Evolutionary conservation across 2,797 vertebrate species (phyloP).

Genomic region (Helostoma temminkii): DNA sequence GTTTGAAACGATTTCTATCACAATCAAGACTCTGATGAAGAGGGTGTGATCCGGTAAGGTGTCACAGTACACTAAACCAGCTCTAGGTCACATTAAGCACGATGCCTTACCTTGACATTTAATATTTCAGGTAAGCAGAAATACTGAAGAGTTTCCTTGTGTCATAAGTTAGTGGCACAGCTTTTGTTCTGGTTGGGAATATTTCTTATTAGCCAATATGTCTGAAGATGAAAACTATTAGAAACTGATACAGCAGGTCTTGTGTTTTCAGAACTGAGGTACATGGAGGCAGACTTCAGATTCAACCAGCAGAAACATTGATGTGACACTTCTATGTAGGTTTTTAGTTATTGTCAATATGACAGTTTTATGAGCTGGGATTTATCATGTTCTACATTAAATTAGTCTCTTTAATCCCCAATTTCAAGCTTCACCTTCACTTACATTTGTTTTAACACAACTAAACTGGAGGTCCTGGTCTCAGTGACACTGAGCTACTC

Average conservation of each 20-base stretch:
- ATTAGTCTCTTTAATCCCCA: background rate
- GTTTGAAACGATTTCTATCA: background rate
- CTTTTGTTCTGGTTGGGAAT: background rate
- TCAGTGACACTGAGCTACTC: too few species aligned
- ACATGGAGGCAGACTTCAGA: conserved; percentile 32
- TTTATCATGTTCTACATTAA: background rate
- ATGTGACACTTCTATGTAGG: background rate
- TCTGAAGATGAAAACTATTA: background rate
- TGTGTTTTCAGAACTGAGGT: background rate
- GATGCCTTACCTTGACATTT: background rate
- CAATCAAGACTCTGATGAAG: background rate
- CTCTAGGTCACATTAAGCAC: background rate
- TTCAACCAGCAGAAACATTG: conserved; percentile 10
- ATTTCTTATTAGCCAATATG: background rate
- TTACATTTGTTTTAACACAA: background rate
- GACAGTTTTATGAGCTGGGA: conserved; percentile 23
- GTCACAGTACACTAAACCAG: background rate
- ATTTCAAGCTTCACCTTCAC: background rate
- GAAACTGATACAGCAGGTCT: background rate
- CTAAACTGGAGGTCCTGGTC: background rate
- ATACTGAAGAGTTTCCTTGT: background rate
- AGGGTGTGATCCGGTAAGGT: background rate
- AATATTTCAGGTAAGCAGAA: background rate
- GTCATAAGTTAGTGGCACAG: background rate
- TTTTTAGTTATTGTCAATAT: conserved; percentile 10